Evolutionary conservation across 2,113 vertebrate species (phyloP), one percentile per base, ranked within the genome.

Genomic region (Blennius ocellaris): DNA sequence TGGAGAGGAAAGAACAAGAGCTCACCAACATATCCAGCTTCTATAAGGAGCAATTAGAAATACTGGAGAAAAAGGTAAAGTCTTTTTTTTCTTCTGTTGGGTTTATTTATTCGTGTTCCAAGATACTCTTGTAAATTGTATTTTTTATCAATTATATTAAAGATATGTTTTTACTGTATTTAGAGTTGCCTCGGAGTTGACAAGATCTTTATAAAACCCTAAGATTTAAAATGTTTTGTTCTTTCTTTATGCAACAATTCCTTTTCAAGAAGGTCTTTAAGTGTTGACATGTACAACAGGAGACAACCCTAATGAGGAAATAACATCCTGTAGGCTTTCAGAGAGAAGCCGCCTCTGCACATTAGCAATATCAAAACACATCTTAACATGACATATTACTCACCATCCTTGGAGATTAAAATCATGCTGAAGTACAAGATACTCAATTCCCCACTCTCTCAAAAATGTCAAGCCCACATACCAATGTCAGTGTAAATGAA

Each of bases 31-130:
- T 94, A 10, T 93, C 95, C 5, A 60, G 77, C 66, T 96, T 97
- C 92, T 97, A 94, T 53, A 96, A 95, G 73, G 96, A 97, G 62
- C 97, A 98, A 82, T 78, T 97, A 84, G 92, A 91, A 43, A 90
- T 73, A 72, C 92, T 97, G 62, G 97, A 98, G 87, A 96, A 82
- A 85, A 98, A 96, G 95, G 97, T 98, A 86, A 86, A 88, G 12
- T 11, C 5, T 5, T 3, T 50, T 45, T 43, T 11, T 30, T 30
- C 4, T 30, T 30, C 21, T 30, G 21, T 30, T 30, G 12, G 11
- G 3, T 5, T 3, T 50, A 41, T 43, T 11, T 47, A 36, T 41
- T 15, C n/a, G 1, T 8, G 16, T 61, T 61, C 6, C 57, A 11
- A 40, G 36, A 12, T 49, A 9, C 51, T 70, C 11, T 6, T 48